phyloP scores from a whole-genome alignment of 2,797 vertebrate species.

The Mastacembelus armatus region DNA sequence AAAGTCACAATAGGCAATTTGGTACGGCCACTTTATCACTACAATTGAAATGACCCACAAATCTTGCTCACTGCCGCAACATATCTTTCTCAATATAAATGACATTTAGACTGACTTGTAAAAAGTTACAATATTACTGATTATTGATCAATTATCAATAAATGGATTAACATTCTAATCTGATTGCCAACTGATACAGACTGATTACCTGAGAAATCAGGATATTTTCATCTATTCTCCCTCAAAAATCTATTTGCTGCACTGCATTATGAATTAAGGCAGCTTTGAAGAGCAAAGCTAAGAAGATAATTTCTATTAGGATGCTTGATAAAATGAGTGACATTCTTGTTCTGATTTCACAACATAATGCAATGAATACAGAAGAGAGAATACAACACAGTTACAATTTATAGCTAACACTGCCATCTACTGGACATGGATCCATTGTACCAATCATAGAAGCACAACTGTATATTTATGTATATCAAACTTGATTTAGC shows the following conservation, averaged over 20 bases:
- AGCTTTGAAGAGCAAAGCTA: constrained; percentile 30
- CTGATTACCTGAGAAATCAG: background rate
- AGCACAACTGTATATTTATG: background rate
- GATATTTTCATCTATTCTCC: too few species aligned
- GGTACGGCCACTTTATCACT: constrained; percentile 27
- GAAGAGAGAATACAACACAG: background rate
- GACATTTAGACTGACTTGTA: background rate
- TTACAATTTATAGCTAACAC: constrained; percentile 41
- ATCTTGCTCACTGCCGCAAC: constrained; percentile 43
- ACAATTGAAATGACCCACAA: constrained; percentile 36
- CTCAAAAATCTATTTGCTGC: constrained; percentile 29
- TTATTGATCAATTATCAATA: background rate
- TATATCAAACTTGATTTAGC: background rate
- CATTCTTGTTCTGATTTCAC: constrained; percentile 15
- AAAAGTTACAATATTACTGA: background rate
- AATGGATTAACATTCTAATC: background rate
- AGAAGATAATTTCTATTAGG: constrained; percentile 14
- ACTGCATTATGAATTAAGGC: constrained; percentile 24
- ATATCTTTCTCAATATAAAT: too few species aligned
- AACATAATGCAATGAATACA: constrained; percentile 7
- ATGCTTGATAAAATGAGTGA: constrained; percentile 14
- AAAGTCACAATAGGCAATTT: constrained; percentile 26
- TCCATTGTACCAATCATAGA: background rate
- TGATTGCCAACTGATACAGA: background rate
- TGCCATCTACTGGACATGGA: constrained; percentile 58